Conservation (phyloP, 2,888 invertebrate species). For the Stenurella melanura region DNA sequence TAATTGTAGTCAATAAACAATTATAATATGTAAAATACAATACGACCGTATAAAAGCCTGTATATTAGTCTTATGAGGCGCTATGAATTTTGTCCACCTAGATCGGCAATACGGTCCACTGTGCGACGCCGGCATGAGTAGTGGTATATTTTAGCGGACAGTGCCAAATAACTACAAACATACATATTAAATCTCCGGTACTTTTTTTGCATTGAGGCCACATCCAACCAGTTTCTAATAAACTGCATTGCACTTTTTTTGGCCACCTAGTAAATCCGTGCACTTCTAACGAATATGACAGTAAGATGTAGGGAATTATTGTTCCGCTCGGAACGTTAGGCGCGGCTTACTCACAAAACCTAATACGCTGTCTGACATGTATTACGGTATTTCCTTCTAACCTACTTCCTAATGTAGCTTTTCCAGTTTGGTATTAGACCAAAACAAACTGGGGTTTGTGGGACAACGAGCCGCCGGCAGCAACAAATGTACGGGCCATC, state of each 20-base stretch:
- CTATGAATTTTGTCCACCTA: too few species aligned
- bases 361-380: constrained; percentile 45
- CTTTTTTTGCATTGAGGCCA: not conserved
- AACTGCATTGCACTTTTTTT: constrained; percentile 1
- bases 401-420: constrained; percentile 60
- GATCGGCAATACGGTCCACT: too few species aligned
- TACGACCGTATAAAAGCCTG: too few species aligned
- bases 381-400: constrained; percentile 64
- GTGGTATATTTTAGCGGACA: not conserved
- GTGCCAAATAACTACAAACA: not conserved
- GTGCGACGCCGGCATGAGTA: too few species aligned
- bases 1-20: too few species aligned
- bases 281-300: constrained; percentile 9
- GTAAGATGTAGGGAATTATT: constrained; percentile 24
- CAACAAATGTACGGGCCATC: constrained; percentile 15
- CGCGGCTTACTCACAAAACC: constrained; percentile 35
- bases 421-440: constrained; percentile 57
- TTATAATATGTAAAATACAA: too few species aligned
- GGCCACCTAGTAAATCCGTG: not conserved
- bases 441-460: constrained; percentile 50
- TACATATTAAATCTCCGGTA: not conserved
- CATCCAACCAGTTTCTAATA: not conserved
- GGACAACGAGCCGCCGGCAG: constrained; percentile 30
- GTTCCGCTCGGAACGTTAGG: constrained; percentile 31
- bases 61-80: too few species aligned